phyloP scores from a whole-genome alignment of 2,797 vertebrate species.

The Molossus molossus region DNA sequence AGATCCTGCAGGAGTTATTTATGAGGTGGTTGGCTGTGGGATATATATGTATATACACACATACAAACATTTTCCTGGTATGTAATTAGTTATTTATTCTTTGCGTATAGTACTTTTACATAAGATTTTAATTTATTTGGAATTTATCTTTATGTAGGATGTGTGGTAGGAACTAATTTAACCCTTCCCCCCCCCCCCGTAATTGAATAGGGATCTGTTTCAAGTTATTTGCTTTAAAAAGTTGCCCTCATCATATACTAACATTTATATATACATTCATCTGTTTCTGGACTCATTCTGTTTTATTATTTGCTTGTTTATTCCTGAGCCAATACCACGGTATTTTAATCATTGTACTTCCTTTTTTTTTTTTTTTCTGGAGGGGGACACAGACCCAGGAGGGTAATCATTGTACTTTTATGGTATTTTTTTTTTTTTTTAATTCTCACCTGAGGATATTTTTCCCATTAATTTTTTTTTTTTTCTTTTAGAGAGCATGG shows the following conservation, averaged over 20 bases:
- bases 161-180: slow-evolving; percentile 33
- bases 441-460: too few relatives aligned
- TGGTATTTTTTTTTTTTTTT: background rate
- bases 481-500: background rate
- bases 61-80: slow-evolving; percentile 48
- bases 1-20: slow-evolving; percentile 67
- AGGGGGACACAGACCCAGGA: too few relatives aligned
- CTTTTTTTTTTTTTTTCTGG: too few relatives aligned
- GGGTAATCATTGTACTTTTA: background rate
- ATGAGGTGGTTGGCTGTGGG: slow-evolving; percentile 37
- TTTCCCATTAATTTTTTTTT: background rate
- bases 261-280: background rate
- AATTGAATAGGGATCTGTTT: slow-evolving; percentile 10
- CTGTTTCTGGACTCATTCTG: slow-evolving; percentile 39
- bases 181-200: background rate
- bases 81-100: slow-evolving; percentile 74
- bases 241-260: background rate
- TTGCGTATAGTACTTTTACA: slow-evolving; percentile 23
- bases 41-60: background rate
- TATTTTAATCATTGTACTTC: background rate
- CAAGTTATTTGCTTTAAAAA: slow-evolving; percentile 40
- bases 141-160: slow-evolving; percentile 24
- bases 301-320: slow-evolving; percentile 43
- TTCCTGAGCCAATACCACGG: slow-evolving; percentile 27
- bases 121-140: slow-evolving; percentile 43